Evolutionary conservation across 2,888 invertebrate genomes (phyloP).

Genomic region (Odontocolon sp.): DNA sequence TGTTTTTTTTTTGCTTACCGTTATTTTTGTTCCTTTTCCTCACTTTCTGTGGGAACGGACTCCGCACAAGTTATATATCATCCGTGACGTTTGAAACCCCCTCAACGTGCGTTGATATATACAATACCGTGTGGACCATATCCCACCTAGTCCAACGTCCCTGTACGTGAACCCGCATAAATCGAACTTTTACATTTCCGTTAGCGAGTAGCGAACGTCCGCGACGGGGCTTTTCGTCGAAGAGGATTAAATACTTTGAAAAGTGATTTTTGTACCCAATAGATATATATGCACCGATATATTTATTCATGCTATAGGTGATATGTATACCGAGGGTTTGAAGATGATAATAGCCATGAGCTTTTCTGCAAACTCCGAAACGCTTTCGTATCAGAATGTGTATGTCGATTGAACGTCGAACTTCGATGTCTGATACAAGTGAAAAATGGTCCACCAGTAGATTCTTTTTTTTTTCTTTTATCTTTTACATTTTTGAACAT

Average conservation of each 20-base stretch:
- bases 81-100: conserved; percentile 50
- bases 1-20: conserved; percentile 23
- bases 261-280: conserved; percentile 46
- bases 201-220: conserved; percentile 62
- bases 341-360: conserved; percentile 31
- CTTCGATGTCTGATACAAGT: conserved; percentile 8
- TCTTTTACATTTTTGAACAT: not conserved
- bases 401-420: conserved; percentile 29
- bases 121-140: conserved; percentile 34
- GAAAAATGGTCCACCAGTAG: conserved; percentile 7
- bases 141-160: conserved; percentile 48
- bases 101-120: conserved; percentile 3
- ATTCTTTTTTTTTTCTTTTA: not conserved
- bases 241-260: conserved; percentile 56
- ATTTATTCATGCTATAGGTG: not conserved
- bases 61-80: conserved; percentile 65
- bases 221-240: conserved; percentile 43
- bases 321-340: conserved; percentile 7
- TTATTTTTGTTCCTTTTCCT: conserved; percentile 1
- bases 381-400: conserved; percentile 3
- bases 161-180: conserved; percentile 74
- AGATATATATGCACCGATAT: not conserved
- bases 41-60: conserved; percentile 15
- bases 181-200: conserved; percentile 79
- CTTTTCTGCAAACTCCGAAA: conserved; percentile 26